These are phyloP conservation scores for Coranthus polyacanthus DNA, from an alignment of 2,797 vertebrate genomes.

Conservation along the genomic window DNA sequence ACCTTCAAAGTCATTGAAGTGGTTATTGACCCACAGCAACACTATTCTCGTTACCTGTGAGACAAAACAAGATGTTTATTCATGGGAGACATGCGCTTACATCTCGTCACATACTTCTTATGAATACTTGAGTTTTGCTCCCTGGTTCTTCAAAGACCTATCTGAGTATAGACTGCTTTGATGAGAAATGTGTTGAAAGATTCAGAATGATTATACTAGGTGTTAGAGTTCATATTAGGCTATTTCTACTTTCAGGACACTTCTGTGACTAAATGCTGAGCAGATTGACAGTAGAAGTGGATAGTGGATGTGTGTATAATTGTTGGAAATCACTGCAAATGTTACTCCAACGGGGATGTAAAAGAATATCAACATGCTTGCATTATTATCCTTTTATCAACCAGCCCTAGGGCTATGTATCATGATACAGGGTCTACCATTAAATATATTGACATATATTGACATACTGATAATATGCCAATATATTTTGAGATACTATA, in stretches of 20 bases:
- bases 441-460: too few species aligned
- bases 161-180: neutral
- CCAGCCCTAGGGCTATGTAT: too few species aligned
- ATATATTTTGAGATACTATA: too few species aligned
- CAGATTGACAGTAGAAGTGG: neutral
- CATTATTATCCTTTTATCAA: too few species aligned
- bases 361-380: too few species aligned
- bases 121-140: neutral
- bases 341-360: too few species aligned
- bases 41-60: constrained; percentile 95
- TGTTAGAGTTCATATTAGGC: constrained; percentile 6
- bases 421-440: too few species aligned
- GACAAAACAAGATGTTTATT: constrained; percentile 31
- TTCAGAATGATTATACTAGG: too few species aligned
- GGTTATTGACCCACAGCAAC: constrained; percentile 98
- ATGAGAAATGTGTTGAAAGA: neutral
- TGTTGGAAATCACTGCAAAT: too few species aligned
- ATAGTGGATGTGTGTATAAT: too few species aligned
- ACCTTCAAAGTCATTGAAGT: constrained; percentile 99
- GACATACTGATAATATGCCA: too few species aligned
- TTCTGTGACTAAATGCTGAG: neutral
- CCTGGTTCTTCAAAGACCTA: neutral
- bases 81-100: neutral
- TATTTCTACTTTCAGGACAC: neutral
- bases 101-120: neutral